Evolutionary conservation across 2,113 vertebrate species (phyloP), one percentile per base, ranked within the genome.

Genomic region (Propithecus coquereli): DNA sequence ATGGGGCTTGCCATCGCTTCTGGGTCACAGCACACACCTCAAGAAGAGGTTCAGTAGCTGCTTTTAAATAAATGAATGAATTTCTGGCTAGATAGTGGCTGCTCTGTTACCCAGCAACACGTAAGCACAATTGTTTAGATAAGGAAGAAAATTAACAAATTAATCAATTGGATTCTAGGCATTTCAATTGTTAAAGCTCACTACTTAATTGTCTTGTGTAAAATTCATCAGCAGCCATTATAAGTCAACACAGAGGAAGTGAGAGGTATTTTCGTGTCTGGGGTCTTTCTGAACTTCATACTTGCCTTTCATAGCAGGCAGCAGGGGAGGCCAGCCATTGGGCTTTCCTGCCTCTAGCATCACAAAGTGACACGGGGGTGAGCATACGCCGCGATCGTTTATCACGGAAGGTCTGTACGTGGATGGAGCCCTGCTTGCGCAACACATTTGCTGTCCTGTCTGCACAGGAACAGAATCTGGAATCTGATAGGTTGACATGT

Each of bases 381-480:
- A 30, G 50, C 37, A 22, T 18, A 10, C 17, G 37, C n/a, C 7
- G 61, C 2, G 11, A 25, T 4, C 1, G 18, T 18, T 43, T 32
- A 1, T 61, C 61, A 3, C 0, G 3, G 68, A 52, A 68, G 4
- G 6, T 9, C 50, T 59, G 17, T 25, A 2, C 0, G 1, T 11
- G 16, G 22, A n/a, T 12, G 43, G 74, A 52, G 32, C 34, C 50
- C 47, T 11, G 12, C 22, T 8, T 63, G 43, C 27, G 3, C 43
- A 34, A 2, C 6, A 32, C 6, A 7, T 59, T 79, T 90, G 27
- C 66, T 27, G 0, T 74, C 57, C 50, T 66, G 65, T 80, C 7
- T 14, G 16, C 27, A 43, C 8, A 10, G 17, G 63, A 61, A 43
- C 30, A 0, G 14, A 50, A 88, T 81, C 34, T 23, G 0, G 14